These are phyloP conservation scores for Takifugu ocellatus DNA, from an alignment of 2,797 vertebrate species.

Conservation along the genomic window DNA sequence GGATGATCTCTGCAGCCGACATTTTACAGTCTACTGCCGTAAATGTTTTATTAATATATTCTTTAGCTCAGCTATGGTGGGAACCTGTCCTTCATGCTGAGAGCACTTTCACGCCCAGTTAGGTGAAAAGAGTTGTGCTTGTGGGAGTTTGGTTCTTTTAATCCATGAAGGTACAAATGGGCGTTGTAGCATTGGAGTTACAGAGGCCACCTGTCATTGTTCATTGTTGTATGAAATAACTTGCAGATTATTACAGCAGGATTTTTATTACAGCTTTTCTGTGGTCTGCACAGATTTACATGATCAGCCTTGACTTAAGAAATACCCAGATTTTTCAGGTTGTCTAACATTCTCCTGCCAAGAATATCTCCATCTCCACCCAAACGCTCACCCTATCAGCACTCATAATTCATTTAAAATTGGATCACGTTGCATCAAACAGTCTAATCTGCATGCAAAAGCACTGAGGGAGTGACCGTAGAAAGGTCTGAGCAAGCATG, in stretches of 20 bases:
- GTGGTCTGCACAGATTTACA: background rate
- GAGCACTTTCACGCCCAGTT: slow-evolving; percentile 4
- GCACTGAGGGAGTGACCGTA: slow-evolving; percentile 41
- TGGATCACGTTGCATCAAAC: slow-evolving; percentile 32
- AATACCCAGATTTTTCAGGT: too few species aligned
- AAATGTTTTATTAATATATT: slow-evolving; percentile 1
- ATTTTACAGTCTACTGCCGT: slow-evolving; percentile 12
- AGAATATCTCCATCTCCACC: too few species aligned
- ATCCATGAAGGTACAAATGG: background rate
- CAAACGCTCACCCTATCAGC: too few species aligned
- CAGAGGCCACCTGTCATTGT: slow-evolving; percentile 24
- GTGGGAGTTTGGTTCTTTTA: background rate
- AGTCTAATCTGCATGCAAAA: slow-evolving; percentile 19
- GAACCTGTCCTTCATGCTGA: slow-evolving; percentile 9
- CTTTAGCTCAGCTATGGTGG: background rate
- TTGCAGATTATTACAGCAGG: slow-evolving; percentile 19
- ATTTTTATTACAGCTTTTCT: slow-evolving; percentile 7
- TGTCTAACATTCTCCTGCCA: too few species aligned
- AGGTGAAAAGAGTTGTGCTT: background rate
- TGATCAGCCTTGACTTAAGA: too few species aligned
- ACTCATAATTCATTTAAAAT: slow-evolving; percentile 37
- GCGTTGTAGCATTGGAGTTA: slow-evolving; percentile 10
- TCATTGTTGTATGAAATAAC: slow-evolving; percentile 6
- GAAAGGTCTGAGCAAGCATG: slow-evolving; percentile 30
- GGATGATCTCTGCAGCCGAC: background rate